Percentiles rank a stretch among this genome's conserved stretches.
These are phyloP conservation scores for Sardina pilchardus DNA, from an alignment of 2,113 vertebrate genomes.

Conservation along the genomic window DNA sequence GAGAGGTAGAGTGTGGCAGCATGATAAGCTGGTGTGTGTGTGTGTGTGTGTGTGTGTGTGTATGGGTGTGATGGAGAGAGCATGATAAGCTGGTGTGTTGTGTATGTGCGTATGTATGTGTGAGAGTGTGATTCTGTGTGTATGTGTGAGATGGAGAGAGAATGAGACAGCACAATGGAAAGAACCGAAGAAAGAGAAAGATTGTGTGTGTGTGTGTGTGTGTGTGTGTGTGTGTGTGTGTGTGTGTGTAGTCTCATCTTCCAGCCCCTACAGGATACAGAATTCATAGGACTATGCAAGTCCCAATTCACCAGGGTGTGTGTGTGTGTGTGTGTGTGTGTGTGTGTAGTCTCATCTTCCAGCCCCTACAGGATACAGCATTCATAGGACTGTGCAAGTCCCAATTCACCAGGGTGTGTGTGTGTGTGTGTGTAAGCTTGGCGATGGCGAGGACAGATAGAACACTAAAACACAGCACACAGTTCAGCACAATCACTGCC, in stretches of 20 bases:
- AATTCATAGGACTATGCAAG: not conserved
- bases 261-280: not conserved
- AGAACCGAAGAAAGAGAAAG: not conserved
- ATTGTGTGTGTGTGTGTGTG: not conserved
- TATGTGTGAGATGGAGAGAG: not conserved
- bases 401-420: not conserved
- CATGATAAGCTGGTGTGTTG: not conserved
- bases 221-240: constrained; percentile 13
- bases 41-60: too few species aligned
- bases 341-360: not conserved
- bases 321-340: constrained; percentile 16
- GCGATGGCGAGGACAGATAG: not conserved
- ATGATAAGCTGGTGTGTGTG: not conserved
- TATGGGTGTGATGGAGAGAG: not conserved
- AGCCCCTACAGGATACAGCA: not conserved
- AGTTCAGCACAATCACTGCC: not conserved
- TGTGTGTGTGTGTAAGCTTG: too few species aligned
- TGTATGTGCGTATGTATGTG: not conserved
- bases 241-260: not conserved
- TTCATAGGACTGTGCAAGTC: not conserved
- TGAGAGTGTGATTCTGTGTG: not conserved
- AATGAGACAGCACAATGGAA: not conserved
- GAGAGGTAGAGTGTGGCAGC: not conserved
- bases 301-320: not conserved
- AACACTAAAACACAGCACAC: not conserved